phyloP scores from a whole-genome alignment of 1,140 invertebrate species.

The Hylaeus volcanicus region DNA sequence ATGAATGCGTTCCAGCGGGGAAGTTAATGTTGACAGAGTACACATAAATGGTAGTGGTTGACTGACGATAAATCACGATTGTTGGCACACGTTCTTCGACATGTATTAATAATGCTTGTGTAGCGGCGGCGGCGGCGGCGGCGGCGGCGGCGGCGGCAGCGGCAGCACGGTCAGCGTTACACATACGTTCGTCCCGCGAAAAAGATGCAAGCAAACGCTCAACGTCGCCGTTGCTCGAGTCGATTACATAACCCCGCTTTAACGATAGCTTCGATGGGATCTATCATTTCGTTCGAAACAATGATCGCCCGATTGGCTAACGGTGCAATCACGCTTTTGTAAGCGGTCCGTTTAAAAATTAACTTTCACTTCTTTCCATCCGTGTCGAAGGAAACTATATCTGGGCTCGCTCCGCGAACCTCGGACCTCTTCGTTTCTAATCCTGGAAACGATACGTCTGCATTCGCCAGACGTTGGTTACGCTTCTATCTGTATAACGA shows the following conservation, averaged over 20 bases:
- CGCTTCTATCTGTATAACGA: too few relatives aligned
- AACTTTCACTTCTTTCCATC: slow-evolving; percentile 62
- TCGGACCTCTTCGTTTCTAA: too few relatives aligned
- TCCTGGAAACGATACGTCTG: background rate
- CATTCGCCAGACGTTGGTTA: background rate
- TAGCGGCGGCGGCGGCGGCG: background rate
- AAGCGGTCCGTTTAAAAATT: slow-evolving; percentile 55
- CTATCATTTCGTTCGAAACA: slow-evolving; percentile 64
- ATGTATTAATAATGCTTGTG: slow-evolving; percentile 22
- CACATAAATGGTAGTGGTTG: slow-evolving; percentile 29
- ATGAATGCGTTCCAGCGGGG: slow-evolving; percentile 13
- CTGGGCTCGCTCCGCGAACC: background rate
- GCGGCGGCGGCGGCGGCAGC: too few relatives aligned
- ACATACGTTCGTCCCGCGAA: background rate
- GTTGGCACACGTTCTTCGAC: slow-evolving; percentile 36
- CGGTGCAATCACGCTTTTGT: slow-evolving; percentile 63
- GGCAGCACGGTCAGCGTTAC: slow-evolving; percentile 10
- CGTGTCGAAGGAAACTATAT: slow-evolving; percentile 31
- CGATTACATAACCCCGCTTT: slow-evolving; percentile 51
- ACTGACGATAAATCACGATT: slow-evolving; percentile 33
- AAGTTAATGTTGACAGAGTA: slow-evolving; percentile 20
- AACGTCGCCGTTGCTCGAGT: background rate
- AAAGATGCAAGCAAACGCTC: slow-evolving; percentile 28
- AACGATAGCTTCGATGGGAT: slow-evolving; percentile 58
- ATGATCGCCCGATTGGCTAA: slow-evolving; percentile 65